Base-by-base conservation (phyloP, 2,113 vertebrate species). In the Mesembrinibis cayennensis region DNA sequence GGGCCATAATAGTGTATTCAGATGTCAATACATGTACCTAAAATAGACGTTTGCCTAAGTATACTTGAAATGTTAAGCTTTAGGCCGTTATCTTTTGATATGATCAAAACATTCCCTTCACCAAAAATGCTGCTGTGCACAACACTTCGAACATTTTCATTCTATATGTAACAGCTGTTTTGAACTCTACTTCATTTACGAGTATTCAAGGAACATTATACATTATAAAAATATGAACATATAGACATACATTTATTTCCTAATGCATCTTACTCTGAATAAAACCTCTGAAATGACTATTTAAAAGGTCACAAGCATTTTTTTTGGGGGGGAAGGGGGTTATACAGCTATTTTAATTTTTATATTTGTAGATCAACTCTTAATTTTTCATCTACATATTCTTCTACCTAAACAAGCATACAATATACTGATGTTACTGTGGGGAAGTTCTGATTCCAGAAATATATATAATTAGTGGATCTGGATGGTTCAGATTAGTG, bases 401-500 rank as follows among this genome's bases (percentile, higher is more conserved):
- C 86, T 90, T 83, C 32, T 67, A 34, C 1, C 11, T 44, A 59
- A 84, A 72, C 25, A 59, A 61, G 7, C 9, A 52, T 52, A 36
- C 36, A 63, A 25, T 42, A 78, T 11, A 50, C 20, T 56, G 50
- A 78, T 74, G 45, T 58, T 66, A 36, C 55, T 58, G 20, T 27
- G 23, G 12, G 63, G 36, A 92, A 84, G 23, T 58, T 82, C 12
- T 34, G 27, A 86, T 74, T 90, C 52, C 36, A 82, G 74, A 82
- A 82, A 62, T 72, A 67, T 59, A 52, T 71, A 12, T 50, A 88
- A 95, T 92, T 95, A 89, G 44, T 82, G 58, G 25, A 36, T 62
- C n/a, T 86, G 62, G 27, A 86, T 94, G 83, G 76, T 86, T 92
- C 49, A 91, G 56, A 80, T 91, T 62, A 91, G 40, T 21, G 6